Evolutionary conservation across 2,888 invertebrate species (phyloP).

Genomic region (Chrysolina americana): DNA sequence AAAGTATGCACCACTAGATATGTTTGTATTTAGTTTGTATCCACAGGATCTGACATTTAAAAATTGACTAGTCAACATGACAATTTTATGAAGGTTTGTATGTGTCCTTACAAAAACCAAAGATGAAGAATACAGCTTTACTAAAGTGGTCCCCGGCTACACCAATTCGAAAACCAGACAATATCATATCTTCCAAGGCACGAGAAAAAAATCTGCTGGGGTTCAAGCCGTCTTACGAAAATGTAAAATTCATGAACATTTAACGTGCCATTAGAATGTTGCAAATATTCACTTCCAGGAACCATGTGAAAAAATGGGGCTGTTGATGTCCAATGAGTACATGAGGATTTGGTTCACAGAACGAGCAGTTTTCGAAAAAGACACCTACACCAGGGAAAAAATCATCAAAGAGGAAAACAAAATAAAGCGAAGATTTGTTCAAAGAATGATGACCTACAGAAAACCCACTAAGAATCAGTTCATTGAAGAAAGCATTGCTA

Average conservation of each 20-base stretch:
- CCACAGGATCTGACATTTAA: too few relatives aligned
- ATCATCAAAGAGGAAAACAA: slow-evolving; percentile 71
- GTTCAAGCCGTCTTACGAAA: slow-evolving; percentile 73
- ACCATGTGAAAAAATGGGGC: slow-evolving; percentile 64
- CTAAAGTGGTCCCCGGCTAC: slow-evolving; percentile 70
- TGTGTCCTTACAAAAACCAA: not conserved
- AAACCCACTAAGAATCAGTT: slow-evolving; percentile 51
- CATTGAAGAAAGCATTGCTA: slow-evolving; percentile 42
- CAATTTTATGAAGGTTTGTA: not conserved
- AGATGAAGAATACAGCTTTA: slow-evolving; percentile 16
- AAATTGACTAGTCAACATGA: slow-evolving; percentile 24
- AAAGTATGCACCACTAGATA: too few relatives aligned
- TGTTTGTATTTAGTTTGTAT: too few relatives aligned
- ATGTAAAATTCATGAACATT: slow-evolving; percentile 63
- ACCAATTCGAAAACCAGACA: slow-evolving; percentile 70
- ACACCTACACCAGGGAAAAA: slow-evolving; percentile 72
- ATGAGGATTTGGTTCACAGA: slow-evolving; percentile 75
- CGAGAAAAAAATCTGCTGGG: slow-evolving; percentile 57
- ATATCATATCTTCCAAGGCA: slow-evolving; percentile 73
- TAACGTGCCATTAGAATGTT: not conserved
- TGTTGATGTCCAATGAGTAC: slow-evolving; percentile 74
- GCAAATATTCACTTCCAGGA: slow-evolving; percentile 17
- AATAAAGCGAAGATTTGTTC: slow-evolving; percentile 61
- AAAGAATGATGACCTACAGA: slow-evolving; percentile 58
- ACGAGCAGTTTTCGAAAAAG: slow-evolving; percentile 72